These are phyloP conservation scores for Perca flavescens DNA, from an alignment of 2,113 vertebrate species.

Conservation along the genomic window DNA sequence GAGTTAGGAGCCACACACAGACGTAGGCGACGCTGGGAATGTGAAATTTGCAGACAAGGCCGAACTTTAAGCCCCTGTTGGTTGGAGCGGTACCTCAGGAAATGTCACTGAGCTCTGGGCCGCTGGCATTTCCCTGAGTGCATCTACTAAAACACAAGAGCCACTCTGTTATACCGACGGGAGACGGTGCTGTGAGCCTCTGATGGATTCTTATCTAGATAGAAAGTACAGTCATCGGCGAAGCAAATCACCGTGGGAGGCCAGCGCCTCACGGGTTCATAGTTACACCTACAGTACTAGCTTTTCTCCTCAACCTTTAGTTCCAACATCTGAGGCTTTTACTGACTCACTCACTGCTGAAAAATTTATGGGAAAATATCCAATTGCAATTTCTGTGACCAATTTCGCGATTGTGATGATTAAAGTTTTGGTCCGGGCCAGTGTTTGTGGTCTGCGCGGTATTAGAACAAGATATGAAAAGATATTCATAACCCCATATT, in stretches of 20 bases:
- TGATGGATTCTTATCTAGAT: slow-evolving; percentile 5
- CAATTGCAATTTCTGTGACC: background rate
- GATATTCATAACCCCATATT: no score
- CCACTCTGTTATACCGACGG: slow-evolving; percentile 17
- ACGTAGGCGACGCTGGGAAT: slow-evolving; percentile 23
- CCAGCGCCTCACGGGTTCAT: background rate
- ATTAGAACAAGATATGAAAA: background rate
- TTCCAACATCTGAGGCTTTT: slow-evolving; percentile 1
- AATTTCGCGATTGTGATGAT: background rate
- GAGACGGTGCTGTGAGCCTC: slow-evolving; percentile 28
- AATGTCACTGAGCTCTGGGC: slow-evolving; percentile 55
- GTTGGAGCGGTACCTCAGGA: slow-evolving; percentile 32
- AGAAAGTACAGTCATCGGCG: background rate
- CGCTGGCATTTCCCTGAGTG: slow-evolving; percentile 43
- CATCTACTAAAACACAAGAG: slow-evolving; percentile 24
- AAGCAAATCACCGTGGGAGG: slow-evolving; percentile 27
- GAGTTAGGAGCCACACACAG: slow-evolving; percentile 40
- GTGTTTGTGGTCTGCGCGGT: no score
- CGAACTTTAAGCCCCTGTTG: slow-evolving; percentile 28
- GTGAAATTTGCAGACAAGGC: slow-evolving; percentile 32
- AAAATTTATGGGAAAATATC: background rate
- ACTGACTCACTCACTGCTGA: background rate
- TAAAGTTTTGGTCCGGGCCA: background rate
- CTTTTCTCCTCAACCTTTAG: background rate
- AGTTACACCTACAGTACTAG: slow-evolving; percentile 11